Conservation (phyloP, 2,797 vertebrate genomes). For the Fratercula arctica region DNA sequence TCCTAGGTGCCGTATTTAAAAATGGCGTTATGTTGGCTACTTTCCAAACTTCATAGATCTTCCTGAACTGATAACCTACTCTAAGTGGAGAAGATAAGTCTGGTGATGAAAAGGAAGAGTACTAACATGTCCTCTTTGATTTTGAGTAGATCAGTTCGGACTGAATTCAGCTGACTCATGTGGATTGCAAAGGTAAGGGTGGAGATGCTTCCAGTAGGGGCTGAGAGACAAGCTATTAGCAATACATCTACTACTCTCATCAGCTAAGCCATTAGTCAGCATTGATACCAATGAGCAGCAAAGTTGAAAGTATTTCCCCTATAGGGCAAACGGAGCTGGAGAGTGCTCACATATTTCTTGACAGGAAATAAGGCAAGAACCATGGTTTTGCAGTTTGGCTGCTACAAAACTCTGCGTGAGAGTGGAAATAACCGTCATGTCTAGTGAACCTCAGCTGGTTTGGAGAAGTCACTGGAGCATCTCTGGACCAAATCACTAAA, state of each 20-base stretch:
- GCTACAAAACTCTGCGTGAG: not conserved
- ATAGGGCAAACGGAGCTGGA: not conserved
- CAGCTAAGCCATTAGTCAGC: not conserved
- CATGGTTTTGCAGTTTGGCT: not conserved
- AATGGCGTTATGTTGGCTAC: not conserved
- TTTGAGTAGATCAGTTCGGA: not conserved
- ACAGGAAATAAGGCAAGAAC: not conserved
- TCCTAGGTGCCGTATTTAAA: not conserved
- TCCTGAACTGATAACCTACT: conserved; percentile 35
- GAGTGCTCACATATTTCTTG: not conserved
- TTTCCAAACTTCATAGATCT: not conserved
- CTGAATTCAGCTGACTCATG: conserved; percentile 12
- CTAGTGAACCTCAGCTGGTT: not conserved
- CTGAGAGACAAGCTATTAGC: not conserved
- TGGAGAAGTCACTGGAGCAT: not conserved
- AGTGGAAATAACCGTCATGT: not conserved
- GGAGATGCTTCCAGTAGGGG: not conserved
- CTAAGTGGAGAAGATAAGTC: conserved; percentile 1
- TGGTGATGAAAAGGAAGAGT: conserved; percentile 36
- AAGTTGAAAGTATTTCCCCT: not conserved
- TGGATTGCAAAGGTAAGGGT: not conserved
- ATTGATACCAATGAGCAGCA: not conserved
- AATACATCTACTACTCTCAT: not conserved
- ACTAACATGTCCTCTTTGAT: not conserved
- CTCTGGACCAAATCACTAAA: not conserved